Percentiles rank a stretch among this genome's conserved stretches.
Evolutionary conservation across 2,113 vertebrate species (phyloP).

Genomic region (Pitta sordida): DNA sequence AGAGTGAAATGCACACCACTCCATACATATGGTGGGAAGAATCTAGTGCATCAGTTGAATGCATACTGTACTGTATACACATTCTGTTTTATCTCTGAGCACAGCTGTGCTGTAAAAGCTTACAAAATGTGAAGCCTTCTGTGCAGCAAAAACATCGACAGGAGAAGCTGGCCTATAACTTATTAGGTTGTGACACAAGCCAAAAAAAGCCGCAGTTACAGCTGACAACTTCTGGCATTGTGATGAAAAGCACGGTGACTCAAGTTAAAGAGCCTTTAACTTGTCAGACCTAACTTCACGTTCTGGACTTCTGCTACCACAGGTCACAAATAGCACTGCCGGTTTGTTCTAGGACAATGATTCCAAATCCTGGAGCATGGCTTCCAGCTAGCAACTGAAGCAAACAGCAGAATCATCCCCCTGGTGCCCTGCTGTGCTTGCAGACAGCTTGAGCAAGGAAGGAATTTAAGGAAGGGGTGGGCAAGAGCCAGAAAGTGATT

Average conservation of each 20-base stretch:
- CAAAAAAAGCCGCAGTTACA: conserved; percentile 63
- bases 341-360: background rate
- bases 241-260: conserved; percentile 24
- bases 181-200: conserved; percentile 69
- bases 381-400: background rate
- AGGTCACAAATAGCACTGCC: background rate
- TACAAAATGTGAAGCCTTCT: conserved; percentile 79
- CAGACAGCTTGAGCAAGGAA: background rate
- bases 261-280: conserved; percentile 5
- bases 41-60: conserved; percentile 72
- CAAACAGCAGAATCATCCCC: background rate
- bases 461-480: background rate
- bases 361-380: accelerated
- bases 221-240: conserved; percentile 50
- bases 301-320: background rate
- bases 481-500: background rate
- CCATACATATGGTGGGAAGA: conserved; percentile 76
- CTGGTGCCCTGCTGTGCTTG: accelerated
- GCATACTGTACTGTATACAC: conserved; percentile 77
- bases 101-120: conserved; percentile 80
- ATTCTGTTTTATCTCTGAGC: conserved; percentile 79
- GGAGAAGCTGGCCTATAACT: conserved; percentile 74
- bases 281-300: background rate
- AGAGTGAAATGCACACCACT: conserved; percentile 74
- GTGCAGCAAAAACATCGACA: conserved; percentile 75